These are phyloP conservation scores for Propithecus coquereli DNA, from an alignment of 2,113 vertebrate species.

Conservation along the genomic window DNA sequence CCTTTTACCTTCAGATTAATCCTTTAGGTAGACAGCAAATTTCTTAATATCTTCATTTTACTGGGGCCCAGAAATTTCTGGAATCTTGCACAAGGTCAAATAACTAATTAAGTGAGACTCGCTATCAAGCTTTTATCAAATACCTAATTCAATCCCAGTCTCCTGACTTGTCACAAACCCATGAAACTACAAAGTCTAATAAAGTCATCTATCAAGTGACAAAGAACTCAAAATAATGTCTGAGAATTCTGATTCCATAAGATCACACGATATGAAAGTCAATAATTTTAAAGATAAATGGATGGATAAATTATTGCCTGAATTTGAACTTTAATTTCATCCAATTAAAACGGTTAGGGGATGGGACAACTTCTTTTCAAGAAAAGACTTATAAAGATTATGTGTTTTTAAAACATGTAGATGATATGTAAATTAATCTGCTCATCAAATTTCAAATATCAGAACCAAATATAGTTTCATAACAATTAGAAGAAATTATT, in stretches of 20 bases:
- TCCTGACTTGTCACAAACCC: constrained; percentile 5
- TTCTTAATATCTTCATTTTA: constrained; percentile 18
- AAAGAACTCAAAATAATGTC: constrained; percentile 26
- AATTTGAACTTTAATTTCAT: constrained; percentile 20
- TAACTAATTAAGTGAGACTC: background rate
- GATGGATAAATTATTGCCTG: background rate
- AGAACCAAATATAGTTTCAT: constrained; percentile 7
- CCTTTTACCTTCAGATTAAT: constrained; percentile 32
- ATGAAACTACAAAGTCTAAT: constrained; percentile 51
- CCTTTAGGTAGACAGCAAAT: background rate
- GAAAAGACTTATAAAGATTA: background rate
- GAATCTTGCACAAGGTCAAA: constrained; percentile 18
- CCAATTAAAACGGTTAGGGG: constrained; percentile 22
- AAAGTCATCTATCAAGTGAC: constrained; percentile 33
- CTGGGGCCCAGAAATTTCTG: background rate
- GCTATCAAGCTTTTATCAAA: constrained; percentile 27
- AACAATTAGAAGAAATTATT: background rate
- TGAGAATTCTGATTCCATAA: constrained; percentile 14
- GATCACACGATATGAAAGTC: background rate
- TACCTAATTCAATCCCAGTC: background rate
- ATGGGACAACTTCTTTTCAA: background rate
- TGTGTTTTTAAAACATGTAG: constrained; percentile 28
- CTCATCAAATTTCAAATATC: constrained; percentile 3
- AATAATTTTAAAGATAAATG: constrained; percentile 21
- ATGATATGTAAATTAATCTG: background rate